Percentiles rank a stretch among this genome's conserved stretches.
Conservation (phyloP, 2,113 vertebrate genomes). For the Athene cunicularia region DNA sequence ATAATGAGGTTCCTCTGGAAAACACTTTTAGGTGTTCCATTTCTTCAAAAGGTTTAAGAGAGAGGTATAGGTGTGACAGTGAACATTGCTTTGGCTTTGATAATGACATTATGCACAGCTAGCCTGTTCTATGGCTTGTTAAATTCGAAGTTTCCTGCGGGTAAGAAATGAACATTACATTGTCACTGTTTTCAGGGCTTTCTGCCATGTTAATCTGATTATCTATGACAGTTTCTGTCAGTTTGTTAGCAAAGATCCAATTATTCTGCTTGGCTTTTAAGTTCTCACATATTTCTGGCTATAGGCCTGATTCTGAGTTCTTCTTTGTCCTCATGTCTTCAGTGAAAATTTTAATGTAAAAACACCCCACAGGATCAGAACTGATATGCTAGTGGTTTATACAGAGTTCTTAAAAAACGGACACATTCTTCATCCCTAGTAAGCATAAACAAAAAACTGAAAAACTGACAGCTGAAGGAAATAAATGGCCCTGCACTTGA, state of each 20-base stretch:
- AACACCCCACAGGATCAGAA: neutral
- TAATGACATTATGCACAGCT: slow-evolving; percentile 21
- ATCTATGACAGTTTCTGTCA: slow-evolving; percentile 55
- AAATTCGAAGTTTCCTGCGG: slow-evolving; percentile 10
- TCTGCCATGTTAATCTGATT: slow-evolving; percentile 64
- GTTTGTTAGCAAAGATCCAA: slow-evolving; percentile 58
- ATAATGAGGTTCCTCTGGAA: neutral
- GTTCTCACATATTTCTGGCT: slow-evolving; percentile 41
- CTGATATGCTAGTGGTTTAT: neutral
- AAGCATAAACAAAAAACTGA: neutral
- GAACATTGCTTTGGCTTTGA: slow-evolving; percentile 4
- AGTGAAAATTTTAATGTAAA: neutral
- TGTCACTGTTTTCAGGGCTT: slow-evolving; percentile 44
- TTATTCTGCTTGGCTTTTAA: slow-evolving; percentile 65
- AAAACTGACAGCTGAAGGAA: slow-evolving; percentile 10
- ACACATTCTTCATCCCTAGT: neutral
- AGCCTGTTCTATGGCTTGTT: slow-evolving; percentile 43
- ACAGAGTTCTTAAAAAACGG: neutral
- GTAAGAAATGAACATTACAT: slow-evolving; percentile 40
- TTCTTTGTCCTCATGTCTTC: slow-evolving; percentile 1
- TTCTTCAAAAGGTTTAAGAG: neutral
- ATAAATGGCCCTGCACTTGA: neutral
- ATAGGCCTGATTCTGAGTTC: neutral
- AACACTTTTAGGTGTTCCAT: neutral
- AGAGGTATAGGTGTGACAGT: neutral